Base-by-base conservation (phyloP, 1,140 invertebrate species). In the Drosophila burlai region DNA sequence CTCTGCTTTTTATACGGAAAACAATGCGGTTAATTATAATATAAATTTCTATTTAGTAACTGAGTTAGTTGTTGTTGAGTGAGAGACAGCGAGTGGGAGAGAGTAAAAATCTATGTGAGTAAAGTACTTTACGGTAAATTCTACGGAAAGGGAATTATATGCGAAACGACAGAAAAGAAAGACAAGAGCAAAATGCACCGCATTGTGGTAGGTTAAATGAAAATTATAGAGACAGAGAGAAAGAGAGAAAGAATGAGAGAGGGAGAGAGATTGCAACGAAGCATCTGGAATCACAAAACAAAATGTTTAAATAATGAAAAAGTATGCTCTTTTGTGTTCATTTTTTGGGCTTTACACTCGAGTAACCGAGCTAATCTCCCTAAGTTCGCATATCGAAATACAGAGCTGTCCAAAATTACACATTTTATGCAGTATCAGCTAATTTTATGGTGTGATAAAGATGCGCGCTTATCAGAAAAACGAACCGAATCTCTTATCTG, bases 111-210 rank as follows among this genome's bases (percentile, higher is more conserved):
- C 58, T 69, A 76, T 74, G 66, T 69, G 73, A 77, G 63, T 78
- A 69, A 64, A 66, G 63, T 58, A 15, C 40, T 59, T 76, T 79
- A 80, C 79, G 75, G 80, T 73, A 87, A 72, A 80, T 72, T 83
- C 66, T 60, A 79, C 29, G 16, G 46, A 68, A 79, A 62, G 49
- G 50, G 46, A 61, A 79, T 43, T 45, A 31, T 29, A 36, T 67
- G 45, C 57, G 38, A 59, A 58, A 50, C 49, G 60, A 68, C 38
- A 24, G n/a, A n/a, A 16, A 34, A 29, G n/a, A 38, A 24, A 43
- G 49, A 52, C 54, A 49, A 69, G 45, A 54, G 49, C 29, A 52
- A 61, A 64, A 46, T 54, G 50, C 63, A 38, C 2, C 57, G 43
- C 45, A 76, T 76, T 67, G 63, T 47, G 73, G 63, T 66, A 58